Conservation (phyloP, 2,113 vertebrate genomes). For the Stegostoma tigrinum region DNA sequence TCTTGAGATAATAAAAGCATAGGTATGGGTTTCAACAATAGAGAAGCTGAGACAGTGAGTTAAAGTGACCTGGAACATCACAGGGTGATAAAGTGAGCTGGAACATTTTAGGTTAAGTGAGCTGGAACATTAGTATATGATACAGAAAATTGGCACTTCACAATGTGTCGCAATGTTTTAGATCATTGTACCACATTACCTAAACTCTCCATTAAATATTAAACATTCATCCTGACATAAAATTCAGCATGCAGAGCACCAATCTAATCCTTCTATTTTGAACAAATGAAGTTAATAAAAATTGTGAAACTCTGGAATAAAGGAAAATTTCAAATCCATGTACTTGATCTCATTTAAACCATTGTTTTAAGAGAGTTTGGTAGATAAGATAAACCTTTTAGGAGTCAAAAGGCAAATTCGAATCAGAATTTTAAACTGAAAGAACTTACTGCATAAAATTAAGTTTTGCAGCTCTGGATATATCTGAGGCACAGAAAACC, state of each 20-base stretch:
- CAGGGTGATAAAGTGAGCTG: background rate
- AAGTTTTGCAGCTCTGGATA: conserved; percentile 2
- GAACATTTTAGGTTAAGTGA: background rate
- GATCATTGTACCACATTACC: background rate
- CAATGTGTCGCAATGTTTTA: background rate
- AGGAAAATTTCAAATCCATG: background rate
- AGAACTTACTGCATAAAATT: background rate
- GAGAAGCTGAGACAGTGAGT: background rate
- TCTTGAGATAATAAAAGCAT: background rate
- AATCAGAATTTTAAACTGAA: background rate
- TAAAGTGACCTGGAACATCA: background rate
- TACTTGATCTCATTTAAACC: background rate
- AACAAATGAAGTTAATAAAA: background rate
- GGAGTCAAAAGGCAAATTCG: background rate
- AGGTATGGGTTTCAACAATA: too few relatives aligned
- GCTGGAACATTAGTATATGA: background rate
- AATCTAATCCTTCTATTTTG: background rate
- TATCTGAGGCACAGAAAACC: background rate
- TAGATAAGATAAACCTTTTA: background rate
- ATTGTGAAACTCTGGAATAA: background rate
- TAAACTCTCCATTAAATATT: background rate
- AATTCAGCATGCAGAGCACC: background rate
- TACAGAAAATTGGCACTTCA: background rate
- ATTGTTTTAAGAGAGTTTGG: background rate
- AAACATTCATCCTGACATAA: background rate